Evolutionary conservation across 2,797 vertebrate genomes (phyloP), one percentile per base, ranked within the genome.

Genomic region (Numenius phaeopus): DNA sequence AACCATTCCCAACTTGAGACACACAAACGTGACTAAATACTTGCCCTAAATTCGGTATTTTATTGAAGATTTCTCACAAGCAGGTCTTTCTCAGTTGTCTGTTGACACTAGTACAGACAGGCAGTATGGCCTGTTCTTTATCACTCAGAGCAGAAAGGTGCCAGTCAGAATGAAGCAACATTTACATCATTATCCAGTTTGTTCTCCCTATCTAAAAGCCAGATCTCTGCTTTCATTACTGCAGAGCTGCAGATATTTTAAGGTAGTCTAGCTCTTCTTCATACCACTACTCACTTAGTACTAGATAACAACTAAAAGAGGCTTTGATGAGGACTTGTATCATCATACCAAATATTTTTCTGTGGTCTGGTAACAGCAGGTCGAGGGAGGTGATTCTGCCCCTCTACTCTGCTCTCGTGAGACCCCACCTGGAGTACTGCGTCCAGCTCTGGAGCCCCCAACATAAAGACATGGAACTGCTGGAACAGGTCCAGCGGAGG

Each of bases 51-150:
- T 62, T 82, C 59, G 29, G 12, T n/a, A 22, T 79, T 86, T 91
- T 72, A 62, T 4, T 34, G 42, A 78, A 47, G 54, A 61, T 62
- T 88, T 83, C 81, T 90, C 67, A 58, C 0, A 1, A 85, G n/a
- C 27, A 65, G 46, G 40, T 76, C n/a, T 32, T 73, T 76, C 76
- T 64, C 89, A 90, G 32, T 24, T 87, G 61, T 50, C 39, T 88
- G 55, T 55, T 82, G 66, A 91, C 67, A 94, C n/a, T 26, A 75
- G 27, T 21, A 77, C 44, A 83, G 87, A 73, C 21, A 92, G 94
- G 94, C 20, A 19, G 80, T 90, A 72, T 58, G 77, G 64, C 93
- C 80, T 94, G 91, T 73, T 96, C 89, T 87, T 94, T 84, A 95
- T 70, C 83, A 62, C 22, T 50, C 18, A 21, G 42, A 49, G 84